Evolutionary conservation across 2,797 vertebrate species (phyloP), one percentile per base, ranked within the genome.

Genomic region (Tiaroga cobitis): DNA sequence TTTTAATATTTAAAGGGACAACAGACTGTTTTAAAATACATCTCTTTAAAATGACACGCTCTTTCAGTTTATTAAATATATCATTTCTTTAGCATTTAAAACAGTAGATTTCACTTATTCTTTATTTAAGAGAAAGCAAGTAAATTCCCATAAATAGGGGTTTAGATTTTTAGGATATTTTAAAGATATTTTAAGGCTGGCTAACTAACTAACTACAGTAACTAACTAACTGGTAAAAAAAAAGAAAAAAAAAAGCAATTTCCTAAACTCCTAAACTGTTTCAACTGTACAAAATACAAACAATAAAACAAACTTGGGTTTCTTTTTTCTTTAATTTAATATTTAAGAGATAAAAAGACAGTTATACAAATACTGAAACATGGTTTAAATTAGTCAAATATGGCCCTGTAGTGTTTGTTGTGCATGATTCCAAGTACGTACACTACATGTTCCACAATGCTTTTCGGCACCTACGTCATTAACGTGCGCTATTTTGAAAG

Each of bases 381-480:
- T 29, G 6, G 6, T 15, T 54, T 37, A 34, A 54, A 34, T 34
- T 16, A 16, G 6, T 13, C 16, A 4, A 32, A 26, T 29, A 29
- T 84, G 37, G 26, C 61, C 19, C 29, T 29, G 26, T 6, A 7
- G 4, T 41, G 18, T 73, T 19, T 65, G 68, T 75, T 21, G 3
- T 21, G 26, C 19, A 13, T 8, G 5, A 29, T 10, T 26, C 26
- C 11, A 15, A 29, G 37, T 34, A 10, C 1, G 29, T 43, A 15
- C 9, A 91, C 88, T 89, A 59, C 88, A 81, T 83, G 26, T 87
- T 87, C 89, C 89, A 91, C 37, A 65, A 90, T 73, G 13, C 85
- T 11, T n/a, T 41, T 54, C 67, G 54, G 10, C 26, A 15, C 13
- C 0, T 1, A 87, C 87, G 88, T 85, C 81, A 90, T 65, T 26